A percentile compares a stretch with the other conserved stretches of the same genome.
Evolutionary conservation across 92 coral and sea anemone genomes (phyloP).

Genomic region (Actinernus sp.): DNA sequence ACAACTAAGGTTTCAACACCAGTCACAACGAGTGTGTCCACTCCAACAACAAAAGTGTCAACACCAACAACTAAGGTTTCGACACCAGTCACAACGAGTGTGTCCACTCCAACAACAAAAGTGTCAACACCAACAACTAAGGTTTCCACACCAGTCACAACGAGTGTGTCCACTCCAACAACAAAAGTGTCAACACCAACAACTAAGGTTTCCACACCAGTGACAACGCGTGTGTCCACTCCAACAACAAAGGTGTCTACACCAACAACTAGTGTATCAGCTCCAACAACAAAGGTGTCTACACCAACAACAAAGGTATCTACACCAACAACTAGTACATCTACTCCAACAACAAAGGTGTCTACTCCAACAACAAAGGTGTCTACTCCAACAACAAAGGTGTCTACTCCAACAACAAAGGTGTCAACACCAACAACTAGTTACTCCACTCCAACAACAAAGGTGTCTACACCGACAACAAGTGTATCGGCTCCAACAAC

Average conservation of each 20-base stretch:
- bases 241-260: conserved; percentile 7
- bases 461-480: neutral
- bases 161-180: neutral
- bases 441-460: neutral
- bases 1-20: conserved; percentile 5
- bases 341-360: conserved; percentile 5
- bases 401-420: neutral
- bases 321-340: conserved; percentile 2
- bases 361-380: conserved; percentile 12
- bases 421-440: neutral
- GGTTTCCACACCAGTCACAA: neutral
- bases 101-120: conserved; percentile 18
- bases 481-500: conserved; percentile 13
- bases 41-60: conserved; percentile 3
- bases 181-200: conserved; percentile 6
- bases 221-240: conserved; percentile 1
- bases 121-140: conserved; percentile 34
- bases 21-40: conserved; percentile 8
- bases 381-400: conserved; percentile 12
- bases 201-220: conserved; percentile 6
- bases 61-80: neutral
- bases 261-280: neutral
- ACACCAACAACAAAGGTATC: neutral
- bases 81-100: neutral
- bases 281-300: neutral